Evolutionary conservation across 2,113 vertebrate species (phyloP).

Genomic region (Psilopsiagon aymara): DNA sequence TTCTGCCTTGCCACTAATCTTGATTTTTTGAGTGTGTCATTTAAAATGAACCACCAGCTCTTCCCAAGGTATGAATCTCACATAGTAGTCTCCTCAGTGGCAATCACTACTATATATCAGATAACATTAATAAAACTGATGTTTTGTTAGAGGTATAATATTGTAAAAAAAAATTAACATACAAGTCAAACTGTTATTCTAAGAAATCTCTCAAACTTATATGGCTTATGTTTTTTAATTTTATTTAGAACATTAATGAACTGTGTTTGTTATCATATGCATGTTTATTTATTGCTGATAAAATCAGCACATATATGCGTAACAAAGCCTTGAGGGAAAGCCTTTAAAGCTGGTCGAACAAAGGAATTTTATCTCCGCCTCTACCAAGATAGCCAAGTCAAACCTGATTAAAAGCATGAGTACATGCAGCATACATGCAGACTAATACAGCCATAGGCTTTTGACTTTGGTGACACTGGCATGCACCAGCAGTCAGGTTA

Average conservation of each 20-base stretch:
- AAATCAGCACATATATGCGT: neutral
- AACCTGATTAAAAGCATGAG: neutral
- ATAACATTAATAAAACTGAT: neutral
- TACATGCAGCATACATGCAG: neutral
- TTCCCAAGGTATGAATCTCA: neutral
- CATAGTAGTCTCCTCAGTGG: neutral
- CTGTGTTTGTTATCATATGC: neutral
- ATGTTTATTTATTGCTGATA: neutral
- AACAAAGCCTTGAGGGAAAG: neutral
- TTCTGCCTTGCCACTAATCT: neutral
- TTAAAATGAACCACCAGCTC: neutral
- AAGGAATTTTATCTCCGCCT: neutral
- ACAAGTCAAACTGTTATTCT: neutral
- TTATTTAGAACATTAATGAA: neutral
- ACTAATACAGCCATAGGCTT: neutral
- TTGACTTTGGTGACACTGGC: neutral
- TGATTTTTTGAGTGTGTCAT: neutral
- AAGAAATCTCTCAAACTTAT: neutral
- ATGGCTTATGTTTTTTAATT: neutral
- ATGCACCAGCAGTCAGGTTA: neutral
- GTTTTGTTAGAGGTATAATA: neutral
- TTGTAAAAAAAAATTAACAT: neutral
- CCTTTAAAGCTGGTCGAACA: neutral
- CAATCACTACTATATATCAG: neutral
- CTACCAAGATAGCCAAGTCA: neutral